Base-by-base conservation (phyloP, 2,797 vertebrate genomes). In the Nannoperca australis region DNA sequence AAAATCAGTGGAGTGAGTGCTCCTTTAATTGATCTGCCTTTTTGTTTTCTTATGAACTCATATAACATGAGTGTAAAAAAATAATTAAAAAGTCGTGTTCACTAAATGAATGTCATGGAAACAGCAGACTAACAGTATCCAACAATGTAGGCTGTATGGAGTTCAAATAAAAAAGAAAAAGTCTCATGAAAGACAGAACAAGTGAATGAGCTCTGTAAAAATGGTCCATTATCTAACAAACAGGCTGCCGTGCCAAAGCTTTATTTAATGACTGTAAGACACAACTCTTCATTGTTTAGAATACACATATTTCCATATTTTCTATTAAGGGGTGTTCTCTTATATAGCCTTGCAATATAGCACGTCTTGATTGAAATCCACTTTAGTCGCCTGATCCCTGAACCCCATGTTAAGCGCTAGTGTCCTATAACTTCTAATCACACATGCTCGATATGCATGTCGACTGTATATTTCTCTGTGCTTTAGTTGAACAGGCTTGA, bases 141-240 rank as follows among this genome's bases (percentile, higher is more conserved):
- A 58, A 56, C 63, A 66, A 55, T 40, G 76, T 67, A n/a, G 73
- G 87, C 60, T 60, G 72, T 27, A 30, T 38, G 18, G 15, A 75
- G 64, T 59, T 68, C 49, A 76, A 83, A 73, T 68, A 68, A 72
- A 81, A 68, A 72, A 81, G 24, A 74, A n/a, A 18, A 65, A 78
- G 71, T 73, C 68, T 78, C 55, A 55, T 73, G 30, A 73, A 82
- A 77, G 0, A 72, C 44, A 24, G 22, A 69, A 44, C 40, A 63
- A 79, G 70, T 53, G n/a, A 71, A 73, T 56, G 70, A 83, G 78
- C 44, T 60, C 30, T 82, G 34, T 66, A 42, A 32, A 24, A 56
- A 55, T 4, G 8, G 24, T 82, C 71, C 82, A 69, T 45, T 9
- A 47, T 58, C 14, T 24, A 59, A 76, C n/a, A 49, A 70, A 38